phyloP scores from a whole-genome alignment of 2,797 vertebrate species.

The Spea hammondii region DNA sequence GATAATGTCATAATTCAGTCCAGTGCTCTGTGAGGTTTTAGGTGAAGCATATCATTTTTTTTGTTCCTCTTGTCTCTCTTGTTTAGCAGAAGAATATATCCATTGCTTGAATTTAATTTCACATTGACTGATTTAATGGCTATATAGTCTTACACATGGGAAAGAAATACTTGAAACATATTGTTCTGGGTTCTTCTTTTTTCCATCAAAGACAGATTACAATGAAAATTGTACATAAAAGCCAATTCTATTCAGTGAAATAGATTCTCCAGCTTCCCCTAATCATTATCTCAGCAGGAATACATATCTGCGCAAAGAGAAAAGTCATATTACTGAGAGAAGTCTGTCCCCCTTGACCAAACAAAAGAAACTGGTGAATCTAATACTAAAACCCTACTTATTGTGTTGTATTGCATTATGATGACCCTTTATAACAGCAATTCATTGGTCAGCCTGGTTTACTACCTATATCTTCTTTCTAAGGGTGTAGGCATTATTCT shows the following conservation, averaged over 20 bases:
- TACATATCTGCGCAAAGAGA: conserved; percentile 17
- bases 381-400: no score
- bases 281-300: conserved; percentile 42
- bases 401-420: no score
- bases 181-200: conserved; percentile 33
- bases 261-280: conserved; percentile 31
- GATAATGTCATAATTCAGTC: conserved; percentile 22
- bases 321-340: conserved; percentile 33
- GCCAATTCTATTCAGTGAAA: conserved; percentile 22
- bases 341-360: conserved; percentile 1
- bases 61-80: conserved; percentile 30
- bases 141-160: conserved; percentile 9
- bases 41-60: conserved; percentile 27
- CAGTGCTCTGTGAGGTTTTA: conserved; percentile 18
- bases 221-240: conserved; percentile 35
- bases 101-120: conserved; percentile 46
- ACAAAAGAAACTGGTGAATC: no score
- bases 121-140: conserved; percentile 22
- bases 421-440: no score
- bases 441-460: no score
- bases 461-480: no score
- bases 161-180: conserved; percentile 26
- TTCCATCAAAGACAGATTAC: conserved; percentile 21
- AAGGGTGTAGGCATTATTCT: no score
- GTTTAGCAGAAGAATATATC: conserved; percentile 31